Percentiles rank a stretch among this genome's conserved stretches.
Evolutionary conservation across 2,113 vertebrate genomes (phyloP).

Genomic region (Cebidichthys violaceus): DNA sequence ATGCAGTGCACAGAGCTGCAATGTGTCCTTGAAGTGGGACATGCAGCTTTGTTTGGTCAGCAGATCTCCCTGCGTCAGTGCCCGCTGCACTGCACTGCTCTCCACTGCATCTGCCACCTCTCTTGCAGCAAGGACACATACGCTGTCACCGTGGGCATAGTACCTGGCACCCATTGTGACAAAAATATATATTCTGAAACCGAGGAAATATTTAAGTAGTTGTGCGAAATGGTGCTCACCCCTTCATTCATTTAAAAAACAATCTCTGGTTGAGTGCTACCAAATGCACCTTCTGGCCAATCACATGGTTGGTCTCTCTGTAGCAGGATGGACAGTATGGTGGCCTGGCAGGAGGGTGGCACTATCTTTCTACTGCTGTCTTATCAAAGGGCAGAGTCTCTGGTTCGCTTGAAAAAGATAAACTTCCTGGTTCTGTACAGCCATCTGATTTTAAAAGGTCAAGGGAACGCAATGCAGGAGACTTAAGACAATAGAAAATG

Average conservation of each 20-base stretch:
- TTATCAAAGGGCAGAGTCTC: conserved; percentile 25
- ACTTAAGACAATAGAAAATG: not conserved
- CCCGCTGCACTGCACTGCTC: conserved; percentile 21
- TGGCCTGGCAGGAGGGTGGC: conserved; percentile 53
- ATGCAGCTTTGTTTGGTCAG: conserved; percentile 61
- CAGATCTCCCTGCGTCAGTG: conserved; percentile 52
- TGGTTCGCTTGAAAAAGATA: not conserved
- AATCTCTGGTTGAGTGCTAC: not conserved
- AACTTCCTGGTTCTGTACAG: not conserved
- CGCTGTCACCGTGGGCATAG: conserved; percentile 8
- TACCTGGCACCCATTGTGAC: not conserved
- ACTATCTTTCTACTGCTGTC: conserved; percentile 4
- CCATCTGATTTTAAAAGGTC: not conserved
- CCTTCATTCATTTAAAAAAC: not conserved
- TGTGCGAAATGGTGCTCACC: not conserved
- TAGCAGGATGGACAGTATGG: conserved; percentile 50
- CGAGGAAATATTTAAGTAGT: not conserved
- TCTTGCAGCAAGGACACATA: conserved; percentile 36
- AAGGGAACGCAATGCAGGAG: not conserved
- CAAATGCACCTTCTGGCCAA: not conserved
- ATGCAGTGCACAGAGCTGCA: conserved; percentile 9
- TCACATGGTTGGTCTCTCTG: conserved; percentile 25
- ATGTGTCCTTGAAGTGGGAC: conserved; percentile 66
- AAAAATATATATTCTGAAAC: conserved; percentile 2
- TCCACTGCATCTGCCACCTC: conserved; percentile 8